Evolutionary conservation across 2,113 vertebrate species (phyloP).

Genomic region (Pampusana beccarii): DNA sequence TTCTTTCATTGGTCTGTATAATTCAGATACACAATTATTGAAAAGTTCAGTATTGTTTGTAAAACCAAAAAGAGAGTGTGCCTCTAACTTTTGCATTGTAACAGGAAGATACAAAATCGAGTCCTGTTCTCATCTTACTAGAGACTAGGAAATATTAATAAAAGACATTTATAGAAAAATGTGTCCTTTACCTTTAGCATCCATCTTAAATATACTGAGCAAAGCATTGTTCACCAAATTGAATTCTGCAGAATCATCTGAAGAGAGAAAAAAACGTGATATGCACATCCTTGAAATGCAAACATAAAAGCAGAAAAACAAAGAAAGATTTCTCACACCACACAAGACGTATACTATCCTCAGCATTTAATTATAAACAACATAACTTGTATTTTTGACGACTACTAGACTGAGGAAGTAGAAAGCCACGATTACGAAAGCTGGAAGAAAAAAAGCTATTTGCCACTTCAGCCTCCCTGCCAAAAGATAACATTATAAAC

Average conservation of each 20-base stretch:
- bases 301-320: background rate
- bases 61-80: background rate
- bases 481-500: background rate
- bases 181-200: conserved; percentile 88
- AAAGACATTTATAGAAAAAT: background rate
- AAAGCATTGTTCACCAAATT: conserved; percentile 94
- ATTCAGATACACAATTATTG: background rate
- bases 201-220: conserved; percentile 97
- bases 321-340: background rate
- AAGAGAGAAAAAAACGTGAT: background rate
- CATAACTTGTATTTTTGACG: background rate
- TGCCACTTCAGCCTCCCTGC: background rate
- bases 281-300: background rate
- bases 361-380: background rate
- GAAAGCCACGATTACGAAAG: background rate
- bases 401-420: background rate
- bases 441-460: background rate
- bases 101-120: background rate
- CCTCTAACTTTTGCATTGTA: background rate
- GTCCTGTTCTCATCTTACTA: background rate
- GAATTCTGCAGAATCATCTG: conserved; percentile 97
- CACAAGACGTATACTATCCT: background rate
- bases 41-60: background rate
- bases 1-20: background rate
- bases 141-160: background rate